Base-by-base conservation (phyloP, 2,797 vertebrate species). In the Crenichthys baileyi region DNA sequence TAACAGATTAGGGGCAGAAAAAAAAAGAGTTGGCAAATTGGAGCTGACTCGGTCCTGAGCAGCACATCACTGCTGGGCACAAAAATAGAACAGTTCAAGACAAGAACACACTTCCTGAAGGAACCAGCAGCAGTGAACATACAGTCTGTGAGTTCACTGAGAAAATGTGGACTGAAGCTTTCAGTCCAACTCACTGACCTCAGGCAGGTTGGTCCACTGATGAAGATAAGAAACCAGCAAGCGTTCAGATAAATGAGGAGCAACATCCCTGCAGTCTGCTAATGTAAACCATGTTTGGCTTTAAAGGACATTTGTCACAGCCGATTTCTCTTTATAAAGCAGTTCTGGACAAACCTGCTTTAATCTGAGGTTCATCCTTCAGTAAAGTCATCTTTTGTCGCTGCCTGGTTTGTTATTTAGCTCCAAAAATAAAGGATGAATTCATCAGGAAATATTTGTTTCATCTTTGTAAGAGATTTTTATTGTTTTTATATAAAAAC, bases 391-490 rank as follows among this genome's bases (percentile, higher is more conserved):
- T 53, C 51, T 18, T 6, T 20, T 53, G 18, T 5, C 16, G 7
- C 60, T 63, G 29, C 60, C 60, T 18, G 29, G 60, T 63, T 63
- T 18, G 7, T 36, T 7, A 63, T 20, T 7, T 20, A 20, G 44
- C 44, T 46, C 7, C 7, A 46, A 46, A 46, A 46, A 46, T 26
- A 58, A 36, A 36, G 16, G 31, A 63, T 39, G 16, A 65, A 31
- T 4, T 65, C 31, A 22, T 20, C 29, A 20, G 60, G 60, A 63
- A 3, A 44, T 18, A 8, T 39, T 39, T 1, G 16, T n/a, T 50
- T 51, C 5, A 13, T 5, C 50, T 55, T 72, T 56, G 29, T 7
- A 67, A 48, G 9, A 73, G 96, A 96, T 53, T 93, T 97, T 84
- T 91, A 89, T 87, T 72, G 58, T 80, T 77, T 72, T 79, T 16